Percentiles rank a stretch among this genome's conserved stretches.
Conservation (phyloP, 2,113 vertebrate species). For the Eublepharis macularius region DNA sequence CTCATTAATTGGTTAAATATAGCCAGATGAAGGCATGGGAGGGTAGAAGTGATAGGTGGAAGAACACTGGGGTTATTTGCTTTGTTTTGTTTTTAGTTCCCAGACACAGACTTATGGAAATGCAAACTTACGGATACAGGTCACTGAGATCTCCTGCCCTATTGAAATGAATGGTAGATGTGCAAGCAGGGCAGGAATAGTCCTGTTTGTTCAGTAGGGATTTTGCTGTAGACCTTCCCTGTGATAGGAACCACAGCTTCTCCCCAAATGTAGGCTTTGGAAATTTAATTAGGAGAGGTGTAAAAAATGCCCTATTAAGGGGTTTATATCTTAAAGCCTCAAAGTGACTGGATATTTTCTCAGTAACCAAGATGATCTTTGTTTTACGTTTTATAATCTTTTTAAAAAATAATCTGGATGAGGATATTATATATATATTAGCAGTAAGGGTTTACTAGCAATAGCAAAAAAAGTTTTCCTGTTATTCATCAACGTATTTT, state of each 20-base stretch:
- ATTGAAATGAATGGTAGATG: neutral
- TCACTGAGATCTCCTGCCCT: neutral
- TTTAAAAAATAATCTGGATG: neutral
- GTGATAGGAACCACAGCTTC: neutral
- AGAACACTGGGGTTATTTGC: neutral
- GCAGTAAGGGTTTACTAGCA: neutral
- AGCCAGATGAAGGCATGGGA: constrained; percentile 21
- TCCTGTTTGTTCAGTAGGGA: neutral
- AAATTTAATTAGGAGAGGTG: neutral
- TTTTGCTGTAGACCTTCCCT: neutral
- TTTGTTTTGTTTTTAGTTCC: neutral
- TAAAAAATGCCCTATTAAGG: neutral
- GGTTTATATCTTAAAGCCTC: neutral
- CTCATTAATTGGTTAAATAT: constrained; percentile 50
- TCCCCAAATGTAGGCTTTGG: neutral
- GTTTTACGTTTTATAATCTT: neutral
- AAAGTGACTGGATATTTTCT: neutral
- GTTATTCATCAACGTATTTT: neutral
- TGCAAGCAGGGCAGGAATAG: too few relatives aligned
- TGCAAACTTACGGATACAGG: neutral
- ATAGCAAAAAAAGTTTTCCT: neutral
- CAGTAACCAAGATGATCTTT: neutral
- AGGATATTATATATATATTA: neutral
- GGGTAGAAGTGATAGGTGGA: constrained; percentile 2
- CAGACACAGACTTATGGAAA: neutral